Base-by-base conservation (phyloP, 2,797 vertebrate species). In the Enteromius viviparus region DNA sequence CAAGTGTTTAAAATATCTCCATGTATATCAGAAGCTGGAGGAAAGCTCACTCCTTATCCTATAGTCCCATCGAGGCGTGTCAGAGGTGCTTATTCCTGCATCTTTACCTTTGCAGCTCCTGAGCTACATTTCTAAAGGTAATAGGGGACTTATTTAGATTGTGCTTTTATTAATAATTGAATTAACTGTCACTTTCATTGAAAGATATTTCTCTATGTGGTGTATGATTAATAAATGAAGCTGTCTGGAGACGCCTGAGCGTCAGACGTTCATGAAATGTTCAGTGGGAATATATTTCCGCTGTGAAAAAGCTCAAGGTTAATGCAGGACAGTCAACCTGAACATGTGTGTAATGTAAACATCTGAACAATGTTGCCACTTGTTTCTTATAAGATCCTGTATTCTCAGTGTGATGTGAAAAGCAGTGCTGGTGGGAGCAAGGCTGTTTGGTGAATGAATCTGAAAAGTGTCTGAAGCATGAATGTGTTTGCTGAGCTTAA, bases 211-310 rank as follows among this genome's bases (percentile, higher is more conserved):
- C 11, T 26, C 1, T 49, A 7, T 68, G 23, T 8, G 19, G 17
- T 74, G 26, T 42, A 69, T 74, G 26, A 26, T 49, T 86, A 51
- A 51, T 53, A 9, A 26, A 51, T 74, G 26, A n/a, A 14, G 5
- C 19, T 40, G 3, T 68, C 19, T 68, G 8, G 34, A n/a, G 34
- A 17, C 32, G 14, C 62, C 15, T 17, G 2, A 65, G 62, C 15
- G 0, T 32, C 62, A 19, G 29, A 29, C 7, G 42, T 29, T 71
- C n/a, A 71, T 71, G 26, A 71, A 47, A 23, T 45, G n/a, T 47
- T n/a, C 40, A 26, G 21, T 47, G 45, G 1, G 68, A 47, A 8
- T 29, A 23, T 45, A 15, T 71, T 71, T 71, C 42, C 9, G 6
- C 40, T 71, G 42, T 8, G n/a, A n/a, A n/a, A n/a, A n/a, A n/a